These are phyloP conservation scores for Zootoca vivipara DNA, from an alignment of 2,113 vertebrate genomes.

Conservation along the genomic window DNA sequence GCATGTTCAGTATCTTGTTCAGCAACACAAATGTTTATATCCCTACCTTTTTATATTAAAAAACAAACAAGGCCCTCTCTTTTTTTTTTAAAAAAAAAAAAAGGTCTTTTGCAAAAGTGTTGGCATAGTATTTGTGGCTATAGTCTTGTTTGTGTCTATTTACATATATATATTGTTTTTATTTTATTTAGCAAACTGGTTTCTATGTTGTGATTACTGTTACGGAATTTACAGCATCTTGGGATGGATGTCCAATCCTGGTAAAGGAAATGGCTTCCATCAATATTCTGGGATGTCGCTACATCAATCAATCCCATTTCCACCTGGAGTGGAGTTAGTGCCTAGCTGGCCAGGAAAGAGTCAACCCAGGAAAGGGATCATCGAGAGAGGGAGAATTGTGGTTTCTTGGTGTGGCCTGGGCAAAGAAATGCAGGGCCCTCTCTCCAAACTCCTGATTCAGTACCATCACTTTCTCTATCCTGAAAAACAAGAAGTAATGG, in stretches of 20 bases:
- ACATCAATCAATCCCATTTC: background rate
- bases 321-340: background rate
- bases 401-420: background rate
- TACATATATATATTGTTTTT: background rate
- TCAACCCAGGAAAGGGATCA: no score
- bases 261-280: background rate
- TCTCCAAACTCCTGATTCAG: background rate
- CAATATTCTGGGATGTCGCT: background rate
- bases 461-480: background rate
- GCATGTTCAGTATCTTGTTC: slow-evolving; percentile 68
- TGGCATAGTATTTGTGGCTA: background rate
- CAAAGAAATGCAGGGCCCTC: background rate
- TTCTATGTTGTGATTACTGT: background rate
- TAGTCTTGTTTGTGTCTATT: background rate
- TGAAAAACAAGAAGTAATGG: background rate
- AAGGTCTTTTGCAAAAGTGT: slow-evolving; percentile 39
- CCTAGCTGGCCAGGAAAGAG: background rate
- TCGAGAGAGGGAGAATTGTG: background rate
- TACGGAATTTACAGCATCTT: background rate
- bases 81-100: background rate
- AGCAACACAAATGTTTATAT: slow-evolving; percentile 37
- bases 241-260: background rate
- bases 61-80: background rate
- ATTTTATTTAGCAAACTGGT: background rate
- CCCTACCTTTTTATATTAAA: slow-evolving; percentile 42